These are phyloP conservation scores for Tenthredo notha DNA, from an alignment of 2,888 invertebrate species.

Conservation along the genomic window DNA sequence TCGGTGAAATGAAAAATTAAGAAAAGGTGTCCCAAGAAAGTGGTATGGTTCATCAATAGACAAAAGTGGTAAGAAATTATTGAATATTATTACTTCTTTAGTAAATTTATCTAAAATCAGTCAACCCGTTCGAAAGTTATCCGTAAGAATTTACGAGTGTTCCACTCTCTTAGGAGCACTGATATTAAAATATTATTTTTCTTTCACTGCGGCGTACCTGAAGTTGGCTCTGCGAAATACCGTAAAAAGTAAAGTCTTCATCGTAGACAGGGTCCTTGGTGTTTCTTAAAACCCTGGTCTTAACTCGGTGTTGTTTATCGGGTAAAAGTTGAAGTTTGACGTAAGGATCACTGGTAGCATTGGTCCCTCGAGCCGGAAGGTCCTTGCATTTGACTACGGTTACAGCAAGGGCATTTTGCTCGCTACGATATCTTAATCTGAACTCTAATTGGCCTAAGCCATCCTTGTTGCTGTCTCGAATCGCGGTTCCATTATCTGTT, in stretches of 20 bases:
- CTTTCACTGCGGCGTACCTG: slow-evolving; percentile 75
- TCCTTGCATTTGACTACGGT: slow-evolving; percentile 95
- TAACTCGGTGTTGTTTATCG: slow-evolving; percentile 98
- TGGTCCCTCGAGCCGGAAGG: slow-evolving; percentile 90
- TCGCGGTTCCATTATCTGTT: slow-evolving; percentile 78
- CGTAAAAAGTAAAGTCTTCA: slow-evolving; percentile 99
- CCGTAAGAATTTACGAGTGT: background rate
- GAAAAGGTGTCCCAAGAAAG: background rate
- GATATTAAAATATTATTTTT: background rate
- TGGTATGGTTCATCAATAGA: background rate
- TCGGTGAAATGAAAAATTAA: background rate
- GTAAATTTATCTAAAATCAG: background rate
- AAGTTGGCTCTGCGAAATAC: slow-evolving; percentile 92
- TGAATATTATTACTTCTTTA: background rate
- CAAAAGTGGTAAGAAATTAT: background rate
- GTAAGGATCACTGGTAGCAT: slow-evolving; percentile 96
- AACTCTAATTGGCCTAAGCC: slow-evolving; percentile 92
- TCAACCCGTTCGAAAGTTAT: background rate
- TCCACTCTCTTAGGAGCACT: background rate
- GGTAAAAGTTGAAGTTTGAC: slow-evolving; percentile 98
- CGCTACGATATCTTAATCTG: slow-evolving; percentile 92
- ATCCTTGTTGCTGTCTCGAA: slow-evolving; percentile 82
- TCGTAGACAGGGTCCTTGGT: slow-evolving; percentile 98
- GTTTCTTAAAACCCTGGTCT: slow-evolving; percentile 96
- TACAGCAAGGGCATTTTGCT: slow-evolving; percentile 94